Base-by-base conservation (phyloP, 2,797 vertebrate species). In the Coccyzus lansbergi region DNA sequence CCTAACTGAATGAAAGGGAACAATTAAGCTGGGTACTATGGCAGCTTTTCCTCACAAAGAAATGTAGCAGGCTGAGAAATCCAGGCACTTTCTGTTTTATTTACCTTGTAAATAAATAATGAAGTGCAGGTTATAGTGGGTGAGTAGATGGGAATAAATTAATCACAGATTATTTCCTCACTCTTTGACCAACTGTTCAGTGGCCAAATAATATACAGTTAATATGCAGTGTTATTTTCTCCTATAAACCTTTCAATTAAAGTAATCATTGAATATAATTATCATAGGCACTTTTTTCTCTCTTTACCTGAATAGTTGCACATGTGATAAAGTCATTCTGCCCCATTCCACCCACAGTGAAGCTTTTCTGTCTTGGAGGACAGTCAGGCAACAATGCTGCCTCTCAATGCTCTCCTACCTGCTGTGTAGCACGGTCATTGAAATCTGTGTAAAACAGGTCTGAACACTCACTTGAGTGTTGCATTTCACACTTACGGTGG, bases 41-140 rank as follows among this genome's bases (percentile, higher is more conserved):
- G 46, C 76, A 93, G 52, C 19, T 46, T 82, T 82, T 80, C 34
- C 52, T 88, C 75, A 53, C 84, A 89, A 94, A 83, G 58, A 63
- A 28, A 68, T 74, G 26, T 79, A 76, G 68, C 28, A 33, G 69
- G 46, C 67, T 70, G 60, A 82, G 63, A 91, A 92, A 93, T 38
- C 22, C 33, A 71, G 75, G 11, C 15, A 83, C 33, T 83, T 75
- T 59, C 31, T 94, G 28, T 42, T 88, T 70, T 72, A 79, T 93
- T 91, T 92, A 38, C 64, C 29, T 79, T 67, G 24, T 55, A 78
- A 93, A n/a, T 56, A 82, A 70, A 81, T 79, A 91, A 78, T 42
- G 26, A 17, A 65, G 51, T 69, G 42, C 29, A 72, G 62, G 31
- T 68, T 86, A 85, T 12, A 2, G 3, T 67, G 88, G 58, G 31